phyloP scores from a whole-genome alignment of 2,797 vertebrate genomes.

The Danionella dracula region DNA sequence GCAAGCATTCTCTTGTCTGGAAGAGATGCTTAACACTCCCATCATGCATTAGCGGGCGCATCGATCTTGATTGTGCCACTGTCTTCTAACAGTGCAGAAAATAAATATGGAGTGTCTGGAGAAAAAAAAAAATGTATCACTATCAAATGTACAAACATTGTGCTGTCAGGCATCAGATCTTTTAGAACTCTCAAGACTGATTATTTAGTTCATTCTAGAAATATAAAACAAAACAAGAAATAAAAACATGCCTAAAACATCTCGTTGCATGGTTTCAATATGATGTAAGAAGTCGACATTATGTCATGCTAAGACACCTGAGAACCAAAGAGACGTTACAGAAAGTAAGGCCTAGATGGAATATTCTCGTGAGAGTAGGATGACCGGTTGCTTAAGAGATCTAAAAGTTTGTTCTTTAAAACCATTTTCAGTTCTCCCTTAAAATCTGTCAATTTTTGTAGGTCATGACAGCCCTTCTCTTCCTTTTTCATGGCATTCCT shows the following conservation, averaged over 20 bases:
- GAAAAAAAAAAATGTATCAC: constrained; percentile 38
- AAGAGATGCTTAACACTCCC: constrained; percentile 25
- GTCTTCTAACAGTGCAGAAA: constrained; percentile 40
- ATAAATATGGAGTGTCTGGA: constrained; percentile 61
- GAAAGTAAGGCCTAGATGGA: constrained; percentile 44
- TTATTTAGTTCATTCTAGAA: constrained; percentile 33
- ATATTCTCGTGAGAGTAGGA: constrained; percentile 34
- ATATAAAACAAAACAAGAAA: constrained; percentile 36
- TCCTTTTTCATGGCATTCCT: no score
- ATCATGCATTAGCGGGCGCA: constrained; percentile 15
- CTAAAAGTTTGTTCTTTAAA: no score
- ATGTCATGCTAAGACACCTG: constrained; percentile 61
- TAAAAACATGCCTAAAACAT: constrained; percentile 55
- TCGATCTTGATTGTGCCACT: constrained; percentile 12
- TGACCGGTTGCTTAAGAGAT: background rate
- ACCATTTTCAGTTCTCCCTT: no score
- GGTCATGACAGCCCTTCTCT: no score
- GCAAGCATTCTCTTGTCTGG: constrained; percentile 31
- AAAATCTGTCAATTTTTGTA: no score
- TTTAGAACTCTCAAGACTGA: constrained; percentile 45
- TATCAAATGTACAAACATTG: constrained; percentile 61
- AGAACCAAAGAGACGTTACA: constrained; percentile 59
- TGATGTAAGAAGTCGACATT: constrained; percentile 30
- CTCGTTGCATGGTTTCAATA: constrained; percentile 39
- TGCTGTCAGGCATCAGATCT: constrained; percentile 57